Base-by-base conservation (phyloP, 2,888 invertebrate genomes). In the Tachina lurida region DNA sequence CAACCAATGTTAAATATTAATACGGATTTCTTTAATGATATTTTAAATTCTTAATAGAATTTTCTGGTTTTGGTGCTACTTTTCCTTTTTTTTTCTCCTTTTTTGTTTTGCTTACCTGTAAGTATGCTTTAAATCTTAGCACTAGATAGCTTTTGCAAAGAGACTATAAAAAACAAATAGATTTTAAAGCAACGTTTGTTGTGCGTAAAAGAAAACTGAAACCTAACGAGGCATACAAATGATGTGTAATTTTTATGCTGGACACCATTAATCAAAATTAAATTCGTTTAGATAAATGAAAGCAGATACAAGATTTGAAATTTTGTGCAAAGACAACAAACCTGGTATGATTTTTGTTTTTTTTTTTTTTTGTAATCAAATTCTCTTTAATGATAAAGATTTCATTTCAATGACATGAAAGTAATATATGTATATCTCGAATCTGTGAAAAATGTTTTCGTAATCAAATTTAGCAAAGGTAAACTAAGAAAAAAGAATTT, bases 261-360 rank as follows among this genome's bases (percentile, higher is more conserved):
- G 86, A 74, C 87, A 87, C 85, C 88, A 88, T 88, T 88, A 88
- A 88, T 88, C 88, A 88, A 88, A 87, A 88, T 88, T 88, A 87
- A 88, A 84, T 68, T 84, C 31, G 77, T 68, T 67, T 63, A 80
- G 71, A 39, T 73, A 73, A 77, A 73, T 31, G 19, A 45, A 70
- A 62, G n/a, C 31, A 68, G 56, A 77, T 67, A 83, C 65, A 63
- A 22, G 62, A 45, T 68, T 47, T 19, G 2, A 15, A 39, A 1
- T 41, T n/a, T 41, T 15, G 3, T 8, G n/a, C n/a, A n/a, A 39
- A 39, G 60, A 15, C 43, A 62, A n/a, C 1, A 41, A 8, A n/a
- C 10, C 39, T 4, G 10, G 0, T 3, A 41, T n/a, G 2, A n/a
- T n/a, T 60, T 60, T n/a, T 39, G 4, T 31, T 31, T 31, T 31